These are phyloP conservation scores for Acronicta psi DNA, from an alignment of 2,888 invertebrate genomes.

Conservation along the genomic window DNA sequence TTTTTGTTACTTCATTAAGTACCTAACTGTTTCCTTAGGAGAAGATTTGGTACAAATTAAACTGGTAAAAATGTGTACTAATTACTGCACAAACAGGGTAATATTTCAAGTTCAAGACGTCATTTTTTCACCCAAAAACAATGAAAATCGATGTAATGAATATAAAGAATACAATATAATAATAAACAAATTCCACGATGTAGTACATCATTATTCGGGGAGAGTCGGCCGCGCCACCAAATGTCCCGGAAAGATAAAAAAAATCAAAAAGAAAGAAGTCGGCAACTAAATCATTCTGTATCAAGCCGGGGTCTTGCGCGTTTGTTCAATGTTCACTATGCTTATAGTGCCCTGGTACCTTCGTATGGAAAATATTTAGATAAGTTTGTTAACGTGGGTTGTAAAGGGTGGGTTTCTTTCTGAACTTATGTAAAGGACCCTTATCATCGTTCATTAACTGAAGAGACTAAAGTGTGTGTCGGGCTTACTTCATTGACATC, in stretches of 20 bases:
- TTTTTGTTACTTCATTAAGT: conserved; percentile 20
- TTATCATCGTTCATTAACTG: too few relatives aligned
- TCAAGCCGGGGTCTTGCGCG: conserved; percentile 38
- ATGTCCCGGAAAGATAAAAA: conserved; percentile 70
- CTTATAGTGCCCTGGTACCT: conserved; percentile 28
- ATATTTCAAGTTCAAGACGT: conserved; percentile 3
- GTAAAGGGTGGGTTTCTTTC: not conserved
- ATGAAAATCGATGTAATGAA: conserved; percentile 26
- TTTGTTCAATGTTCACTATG: conserved; percentile 48
- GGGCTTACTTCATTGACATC: too few relatives aligned
- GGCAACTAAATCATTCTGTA: conserved; percentile 59
- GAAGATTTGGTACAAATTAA: not conserved
- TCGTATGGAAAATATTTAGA: conserved; percentile 51
- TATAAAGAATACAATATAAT: too few relatives aligned
- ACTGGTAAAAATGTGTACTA: not conserved
- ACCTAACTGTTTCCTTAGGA: not conserved
- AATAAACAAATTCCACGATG: conserved; percentile 49
- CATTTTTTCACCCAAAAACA: conserved; percentile 19
- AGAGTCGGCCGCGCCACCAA: conserved; percentile 50
- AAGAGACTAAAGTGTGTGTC: too few relatives aligned
- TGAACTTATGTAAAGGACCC: too few relatives aligned
- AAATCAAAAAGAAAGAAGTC: conserved; percentile 59
- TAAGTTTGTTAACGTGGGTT: conserved; percentile 29
- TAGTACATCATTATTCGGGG: conserved; percentile 46
- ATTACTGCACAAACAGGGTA: not conserved